A percentile compares a stretch with the other conserved stretches of the same genome.
These are phyloP conservation scores for Rhogogaster chlorosoma DNA, from an alignment of 2,888 invertebrate genomes.

Conservation along the genomic window DNA sequence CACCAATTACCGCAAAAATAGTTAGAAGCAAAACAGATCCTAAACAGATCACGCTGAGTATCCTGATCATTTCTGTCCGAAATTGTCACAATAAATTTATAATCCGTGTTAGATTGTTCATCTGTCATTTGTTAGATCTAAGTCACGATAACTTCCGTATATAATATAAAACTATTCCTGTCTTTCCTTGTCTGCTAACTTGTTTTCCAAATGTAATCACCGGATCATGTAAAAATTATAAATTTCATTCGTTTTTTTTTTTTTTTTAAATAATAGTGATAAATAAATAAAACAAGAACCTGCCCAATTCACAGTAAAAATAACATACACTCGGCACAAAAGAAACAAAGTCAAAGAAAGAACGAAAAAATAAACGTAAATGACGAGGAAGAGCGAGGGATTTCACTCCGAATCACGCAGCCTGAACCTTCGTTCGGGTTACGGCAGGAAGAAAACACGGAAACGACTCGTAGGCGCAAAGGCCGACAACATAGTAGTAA, in stretches of 20 bases:
- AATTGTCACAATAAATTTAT: slow-evolving; percentile 5
- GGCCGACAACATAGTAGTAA: slow-evolving; percentile 36
- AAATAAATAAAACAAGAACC: background rate
- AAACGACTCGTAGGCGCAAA: slow-evolving; percentile 42
- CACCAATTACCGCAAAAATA: background rate
- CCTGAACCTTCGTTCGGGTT: background rate
- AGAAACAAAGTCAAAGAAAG: background rate
- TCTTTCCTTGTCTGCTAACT: background rate
- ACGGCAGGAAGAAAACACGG: slow-evolving; percentile 46
- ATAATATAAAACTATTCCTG: background rate
- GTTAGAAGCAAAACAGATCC: background rate
- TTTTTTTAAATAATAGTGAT: background rate
- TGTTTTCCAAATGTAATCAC: background rate
- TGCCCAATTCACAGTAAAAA: background rate
- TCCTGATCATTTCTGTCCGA: slow-evolving; percentile 26
- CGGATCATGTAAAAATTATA: background rate
- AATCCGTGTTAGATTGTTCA: background rate
- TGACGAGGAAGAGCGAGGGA: background rate
- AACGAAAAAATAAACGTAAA: background rate
- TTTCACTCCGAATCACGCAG: background rate
- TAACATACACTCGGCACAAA: background rate
- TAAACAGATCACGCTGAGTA: background rate
- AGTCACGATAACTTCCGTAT: background rate
- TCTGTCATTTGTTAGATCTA: background rate
- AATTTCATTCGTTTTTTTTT: background rate